Evolutionary conservation across 2,113 vertebrate species (phyloP).

Genomic region (Ammodramus savannarum): DNA sequence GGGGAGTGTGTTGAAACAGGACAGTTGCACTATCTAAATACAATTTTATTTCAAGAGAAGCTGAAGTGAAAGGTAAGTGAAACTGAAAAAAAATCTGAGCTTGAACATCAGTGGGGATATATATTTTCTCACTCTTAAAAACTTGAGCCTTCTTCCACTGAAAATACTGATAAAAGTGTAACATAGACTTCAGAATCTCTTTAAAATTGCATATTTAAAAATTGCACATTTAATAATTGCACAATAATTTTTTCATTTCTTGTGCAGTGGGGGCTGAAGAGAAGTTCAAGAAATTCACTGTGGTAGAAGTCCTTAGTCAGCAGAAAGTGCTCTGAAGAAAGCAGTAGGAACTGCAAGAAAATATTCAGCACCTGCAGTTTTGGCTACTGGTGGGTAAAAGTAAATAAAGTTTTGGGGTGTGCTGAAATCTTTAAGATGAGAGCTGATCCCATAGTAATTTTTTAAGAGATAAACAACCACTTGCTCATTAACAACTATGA

Average conservation of each 20-base stretch:
- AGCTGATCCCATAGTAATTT: background rate
- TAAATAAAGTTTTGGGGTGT: background rate
- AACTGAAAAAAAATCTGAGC: background rate
- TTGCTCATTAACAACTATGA: background rate
- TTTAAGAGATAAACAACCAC: background rate
- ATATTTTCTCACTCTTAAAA: background rate
- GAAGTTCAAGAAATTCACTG: background rate
- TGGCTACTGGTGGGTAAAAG: background rate
- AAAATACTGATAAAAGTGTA: background rate
- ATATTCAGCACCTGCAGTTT: slow-evolving; percentile 1
- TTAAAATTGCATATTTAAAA: background rate
- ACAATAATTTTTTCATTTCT: background rate
- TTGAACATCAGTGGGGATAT: background rate
- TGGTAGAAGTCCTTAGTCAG: background rate
- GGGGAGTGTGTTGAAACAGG: background rate
- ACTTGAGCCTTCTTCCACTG: background rate
- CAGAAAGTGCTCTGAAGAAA: background rate
- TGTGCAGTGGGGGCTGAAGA: background rate
- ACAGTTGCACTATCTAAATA: background rate
- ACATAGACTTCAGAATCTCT: background rate
- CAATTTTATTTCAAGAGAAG: background rate
- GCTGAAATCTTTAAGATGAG: background rate
- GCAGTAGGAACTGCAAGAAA: background rate
- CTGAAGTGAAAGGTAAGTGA: background rate
- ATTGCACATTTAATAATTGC: background rate